Conservation (phyloP, 2,113 vertebrate species). For the Plectropomus leopardus region DNA sequence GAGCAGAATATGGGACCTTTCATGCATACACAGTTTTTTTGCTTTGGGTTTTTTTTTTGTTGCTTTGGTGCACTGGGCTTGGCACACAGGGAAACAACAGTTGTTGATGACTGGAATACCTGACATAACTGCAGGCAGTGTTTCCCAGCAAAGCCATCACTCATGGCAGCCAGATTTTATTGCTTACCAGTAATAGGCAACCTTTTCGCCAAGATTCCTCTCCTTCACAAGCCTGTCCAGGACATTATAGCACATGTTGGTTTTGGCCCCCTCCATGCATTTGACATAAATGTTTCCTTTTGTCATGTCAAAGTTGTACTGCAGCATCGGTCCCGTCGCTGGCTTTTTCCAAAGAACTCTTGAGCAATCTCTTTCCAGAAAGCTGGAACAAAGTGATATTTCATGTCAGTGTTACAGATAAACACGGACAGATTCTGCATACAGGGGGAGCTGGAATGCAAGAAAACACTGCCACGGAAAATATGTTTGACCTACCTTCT, state of each 20-base stretch:
- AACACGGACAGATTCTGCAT: neutral
- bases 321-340: conserved; percentile 80
- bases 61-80: conserved; percentile 41
- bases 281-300: conserved; percentile 85
- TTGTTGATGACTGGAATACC: conserved; percentile 53
- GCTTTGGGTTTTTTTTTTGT: too few relatives aligned
- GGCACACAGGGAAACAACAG: conserved; percentile 41
- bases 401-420: conserved; percentile 15
- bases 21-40: too few relatives aligned
- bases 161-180: neutral
- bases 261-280: conserved; percentile 88
- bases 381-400: conserved; percentile 64
- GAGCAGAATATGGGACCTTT: too few relatives aligned
- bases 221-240: conserved; percentile 86
- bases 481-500: conserved; percentile 81
- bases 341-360: conserved; percentile 87
- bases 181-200: conserved; percentile 88
- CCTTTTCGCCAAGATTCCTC: conserved; percentile 82
- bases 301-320: conserved; percentile 87
- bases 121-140: conserved; percentile 41
- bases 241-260: conserved; percentile 89
- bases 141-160: conserved; percentile 36
- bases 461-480: conserved; percentile 26
- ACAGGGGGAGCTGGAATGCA: conserved; percentile 1
- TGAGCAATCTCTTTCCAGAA: conserved; percentile 86